These are phyloP conservation scores for Malurus melanocephalus DNA, from an alignment of 2,113 vertebrate genomes.

Conservation along the genomic window DNA sequence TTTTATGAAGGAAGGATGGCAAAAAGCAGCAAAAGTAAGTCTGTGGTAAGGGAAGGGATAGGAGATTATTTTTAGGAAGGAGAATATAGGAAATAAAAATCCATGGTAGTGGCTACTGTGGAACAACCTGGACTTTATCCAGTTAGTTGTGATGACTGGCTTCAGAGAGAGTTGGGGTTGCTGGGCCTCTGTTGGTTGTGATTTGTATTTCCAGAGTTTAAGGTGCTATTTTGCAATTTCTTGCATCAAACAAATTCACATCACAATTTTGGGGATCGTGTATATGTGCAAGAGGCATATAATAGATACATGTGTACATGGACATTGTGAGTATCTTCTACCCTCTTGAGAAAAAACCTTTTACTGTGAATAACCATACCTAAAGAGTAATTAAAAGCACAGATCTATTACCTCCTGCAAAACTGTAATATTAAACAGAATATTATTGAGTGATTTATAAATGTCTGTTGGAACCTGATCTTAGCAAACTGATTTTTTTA, in stretches of 20 bases:
- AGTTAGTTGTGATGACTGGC: not conserved
- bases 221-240: not conserved
- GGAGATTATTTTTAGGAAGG: not conserved
- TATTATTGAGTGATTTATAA: not conserved
- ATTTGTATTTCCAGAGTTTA: not conserved
- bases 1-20: not conserved
- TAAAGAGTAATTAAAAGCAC: not conserved
- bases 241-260: not conserved
- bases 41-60: not conserved
- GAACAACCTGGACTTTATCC: not conserved
- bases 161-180: not conserved
- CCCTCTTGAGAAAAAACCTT: not conserved
- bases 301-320: not conserved
- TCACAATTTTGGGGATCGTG: not conserved
- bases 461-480: not conserved
- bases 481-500: not conserved
- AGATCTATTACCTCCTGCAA: not conserved
- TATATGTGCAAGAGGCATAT: not conserved
- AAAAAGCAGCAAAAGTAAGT: not conserved
- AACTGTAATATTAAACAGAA: not conserved
- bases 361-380: not conserved
- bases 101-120: not conserved
- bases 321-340: not conserved
- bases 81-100: not conserved
- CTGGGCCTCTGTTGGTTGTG: not conserved